These are phyloP conservation scores for Dicranocentrus wangi DNA, from an alignment of 2,888 invertebrate species.

Conservation along the genomic window DNA sequence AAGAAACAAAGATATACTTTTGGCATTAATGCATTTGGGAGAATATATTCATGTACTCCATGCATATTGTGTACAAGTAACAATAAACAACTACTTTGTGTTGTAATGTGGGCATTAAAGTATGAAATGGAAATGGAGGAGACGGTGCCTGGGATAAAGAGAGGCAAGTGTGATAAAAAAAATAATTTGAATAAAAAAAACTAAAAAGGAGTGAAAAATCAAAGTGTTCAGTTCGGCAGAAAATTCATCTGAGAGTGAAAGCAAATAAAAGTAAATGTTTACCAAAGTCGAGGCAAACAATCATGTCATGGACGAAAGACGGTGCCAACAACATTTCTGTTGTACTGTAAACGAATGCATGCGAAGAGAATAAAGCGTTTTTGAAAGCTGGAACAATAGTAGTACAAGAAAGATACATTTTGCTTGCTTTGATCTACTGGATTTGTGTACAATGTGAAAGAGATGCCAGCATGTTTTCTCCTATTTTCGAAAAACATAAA, in stretches of 20 bases:
- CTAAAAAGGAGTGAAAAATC: constrained; percentile 63
- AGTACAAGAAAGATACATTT: constrained; percentile 1
- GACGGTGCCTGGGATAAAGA: no score
- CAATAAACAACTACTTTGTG: neutral
- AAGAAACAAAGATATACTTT: no score
- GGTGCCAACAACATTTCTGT: constrained; percentile 16
- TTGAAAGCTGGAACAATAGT: neutral
- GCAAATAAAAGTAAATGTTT: constrained; percentile 72
- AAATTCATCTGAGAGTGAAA: constrained; percentile 69
- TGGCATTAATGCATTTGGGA: no score
- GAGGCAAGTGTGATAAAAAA: constrained; percentile 32
- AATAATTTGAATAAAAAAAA: constrained; percentile 60
- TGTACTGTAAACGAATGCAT: no score
- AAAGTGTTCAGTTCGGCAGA: constrained; percentile 66
- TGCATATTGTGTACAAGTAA: no score
- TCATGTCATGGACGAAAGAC: constrained; percentile 53
- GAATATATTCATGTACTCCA: no score
- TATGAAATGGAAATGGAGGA: neutral
- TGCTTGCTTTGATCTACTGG: no score
- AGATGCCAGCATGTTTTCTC: no score
- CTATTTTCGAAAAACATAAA: no score
- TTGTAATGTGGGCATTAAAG: neutral
- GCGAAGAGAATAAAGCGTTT: no score
- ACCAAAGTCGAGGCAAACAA: constrained; percentile 67
- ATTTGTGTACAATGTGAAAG: no score